phyloP scores from a whole-genome alignment of 2,113 vertebrate genomes.

The Syrrhaptes paradoxus region DNA sequence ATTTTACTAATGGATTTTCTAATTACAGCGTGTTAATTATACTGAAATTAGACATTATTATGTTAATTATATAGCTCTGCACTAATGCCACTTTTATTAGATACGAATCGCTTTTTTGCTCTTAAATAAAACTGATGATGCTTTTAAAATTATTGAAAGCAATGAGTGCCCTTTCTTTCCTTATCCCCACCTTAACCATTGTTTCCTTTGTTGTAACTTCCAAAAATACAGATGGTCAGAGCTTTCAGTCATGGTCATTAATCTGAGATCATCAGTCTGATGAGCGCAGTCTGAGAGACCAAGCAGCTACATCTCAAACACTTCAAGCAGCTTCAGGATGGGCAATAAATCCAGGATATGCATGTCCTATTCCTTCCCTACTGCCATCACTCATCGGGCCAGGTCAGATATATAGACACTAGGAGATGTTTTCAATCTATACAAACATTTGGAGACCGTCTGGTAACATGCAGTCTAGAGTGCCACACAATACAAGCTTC shows the following conservation, averaged over 20 bases:
- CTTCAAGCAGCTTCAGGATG: neutral
- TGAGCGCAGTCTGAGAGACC: neutral
- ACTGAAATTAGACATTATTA: neutral
- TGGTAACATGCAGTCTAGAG: neutral
- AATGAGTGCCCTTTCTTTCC: neutral
- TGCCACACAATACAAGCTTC: neutral
- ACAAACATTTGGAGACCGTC: neutral
- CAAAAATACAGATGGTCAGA: neutral
- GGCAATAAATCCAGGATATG: neutral
- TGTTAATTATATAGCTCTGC: neutral
- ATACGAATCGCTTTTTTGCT: neutral
- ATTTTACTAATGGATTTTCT: constrained; percentile 19
- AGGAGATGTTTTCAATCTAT: neutral
- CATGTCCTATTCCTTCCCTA: neutral
- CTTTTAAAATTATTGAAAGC: neutral
- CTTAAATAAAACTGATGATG: neutral
- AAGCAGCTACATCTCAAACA: neutral
- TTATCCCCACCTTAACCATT: neutral
- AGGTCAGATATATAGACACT: neutral
- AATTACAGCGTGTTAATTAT: constrained; percentile 14
- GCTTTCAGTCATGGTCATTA: neutral
- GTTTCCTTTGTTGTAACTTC: neutral
- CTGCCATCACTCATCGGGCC: too few species aligned
- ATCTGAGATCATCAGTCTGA: neutral
- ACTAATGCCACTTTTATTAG: neutral